Conservation (phyloP, 2,797 vertebrate genomes). For the Babyrousa celebensis region DNA sequence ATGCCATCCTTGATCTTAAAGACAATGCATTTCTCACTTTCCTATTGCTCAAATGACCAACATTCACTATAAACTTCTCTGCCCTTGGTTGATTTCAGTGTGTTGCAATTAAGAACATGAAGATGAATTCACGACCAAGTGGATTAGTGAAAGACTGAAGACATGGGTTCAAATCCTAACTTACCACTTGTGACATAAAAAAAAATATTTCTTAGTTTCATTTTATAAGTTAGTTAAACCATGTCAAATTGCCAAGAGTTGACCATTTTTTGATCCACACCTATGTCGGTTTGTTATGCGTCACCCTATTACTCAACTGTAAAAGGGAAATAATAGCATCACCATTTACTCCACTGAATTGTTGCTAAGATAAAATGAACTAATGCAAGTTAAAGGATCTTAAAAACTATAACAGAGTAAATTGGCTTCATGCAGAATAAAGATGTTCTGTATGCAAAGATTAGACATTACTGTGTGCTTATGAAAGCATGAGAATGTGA, state of each 20-base stretch:
- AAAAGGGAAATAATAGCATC: not conserved
- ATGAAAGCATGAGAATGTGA: not conserved
- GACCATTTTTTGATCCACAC: conserved; percentile 4
- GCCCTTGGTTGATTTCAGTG: not conserved
- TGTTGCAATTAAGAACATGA: not conserved
- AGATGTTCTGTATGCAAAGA: not conserved
- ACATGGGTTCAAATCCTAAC: conserved; percentile 22
- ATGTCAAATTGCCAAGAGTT: conserved; percentile 3
- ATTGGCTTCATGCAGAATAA: not conserved
- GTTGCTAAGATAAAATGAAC: conserved; percentile 1
- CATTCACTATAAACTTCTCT: not conserved
- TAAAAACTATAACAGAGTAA: conserved; percentile 52
- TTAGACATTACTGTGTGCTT: not conserved
- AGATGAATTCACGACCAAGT: not conserved
- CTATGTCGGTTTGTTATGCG: not conserved
- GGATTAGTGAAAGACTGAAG: not conserved
- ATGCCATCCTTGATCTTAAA: not conserved
- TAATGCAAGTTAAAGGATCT: conserved; percentile 10
- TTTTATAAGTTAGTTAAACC: conserved; percentile 27
- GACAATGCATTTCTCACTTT: conserved; percentile 28
- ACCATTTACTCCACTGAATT: not conserved
- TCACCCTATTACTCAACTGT: not conserved
- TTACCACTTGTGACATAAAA: conserved; percentile 27
- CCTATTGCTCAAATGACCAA: not conserved
- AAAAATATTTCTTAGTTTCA: conserved; percentile 60